A percentile compares a stretch with the other conserved stretches of the same genome.
Conservation (phyloP, 2,888 invertebrate genomes). For the Ptychoptera albimana region DNA sequence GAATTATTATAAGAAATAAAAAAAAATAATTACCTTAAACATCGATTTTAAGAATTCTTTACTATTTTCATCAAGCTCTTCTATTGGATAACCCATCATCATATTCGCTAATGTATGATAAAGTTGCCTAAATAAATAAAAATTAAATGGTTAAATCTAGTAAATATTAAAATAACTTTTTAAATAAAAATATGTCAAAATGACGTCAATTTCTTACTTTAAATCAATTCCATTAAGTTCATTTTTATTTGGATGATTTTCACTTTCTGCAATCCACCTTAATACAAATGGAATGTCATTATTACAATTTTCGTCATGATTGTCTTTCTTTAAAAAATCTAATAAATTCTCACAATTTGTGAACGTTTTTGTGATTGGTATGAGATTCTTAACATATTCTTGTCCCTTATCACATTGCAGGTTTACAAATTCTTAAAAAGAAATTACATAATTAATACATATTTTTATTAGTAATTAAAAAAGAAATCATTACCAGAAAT, state of each 20-base stretch:
- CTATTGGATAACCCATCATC: slow-evolving; percentile 22
- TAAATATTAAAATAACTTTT: too few species aligned
- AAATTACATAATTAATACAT: too few species aligned
- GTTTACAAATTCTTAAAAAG: too few species aligned
- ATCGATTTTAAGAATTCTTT: too few species aligned
- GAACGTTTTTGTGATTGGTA: too few species aligned
- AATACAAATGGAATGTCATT: slow-evolving; percentile 20
- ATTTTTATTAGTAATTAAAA: too few species aligned
- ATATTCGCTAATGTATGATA: slow-evolving; percentile 22
- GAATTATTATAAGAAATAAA: too few species aligned
- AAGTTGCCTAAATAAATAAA: slow-evolving; percentile 15
- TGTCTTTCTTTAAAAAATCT: slow-evolving; percentile 13
- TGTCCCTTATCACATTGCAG: too few species aligned
- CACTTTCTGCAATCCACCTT: slow-evolving; percentile 17
- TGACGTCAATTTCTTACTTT: slow-evolving; percentile 7
- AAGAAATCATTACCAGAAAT: too few species aligned
- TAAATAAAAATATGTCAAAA: too few species aligned
- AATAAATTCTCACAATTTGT: slow-evolving; percentile 17
- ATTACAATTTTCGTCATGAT: slow-evolving; percentile 13
- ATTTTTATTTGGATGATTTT: slow-evolving; percentile 14
- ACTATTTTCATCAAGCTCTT: slow-evolving; percentile 11
- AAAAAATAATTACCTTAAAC: too few species aligned
- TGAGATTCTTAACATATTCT: too few species aligned
- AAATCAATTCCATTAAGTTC: slow-evolving; percentile 10
- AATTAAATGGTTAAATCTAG: neutral